phyloP scores from a whole-genome alignment of 2,888 invertebrate species.

The Hesperia comma region DNA sequence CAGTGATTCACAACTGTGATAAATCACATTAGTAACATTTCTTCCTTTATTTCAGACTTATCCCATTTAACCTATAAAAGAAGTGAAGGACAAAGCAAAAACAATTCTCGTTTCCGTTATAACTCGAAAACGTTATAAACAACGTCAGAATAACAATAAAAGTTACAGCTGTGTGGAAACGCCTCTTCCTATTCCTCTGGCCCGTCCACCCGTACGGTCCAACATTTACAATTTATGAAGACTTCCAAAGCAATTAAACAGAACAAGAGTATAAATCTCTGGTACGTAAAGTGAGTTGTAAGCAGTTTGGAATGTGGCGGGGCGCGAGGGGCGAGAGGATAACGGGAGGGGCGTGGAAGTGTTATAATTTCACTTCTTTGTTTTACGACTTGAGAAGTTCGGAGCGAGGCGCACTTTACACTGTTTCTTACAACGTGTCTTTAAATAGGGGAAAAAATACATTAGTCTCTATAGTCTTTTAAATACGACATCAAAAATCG shows the following conservation, averaged over 20 bases:
- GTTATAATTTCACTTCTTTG: slow-evolving; percentile 12
- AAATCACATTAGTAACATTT: no score
- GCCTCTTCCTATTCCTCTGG: no score
- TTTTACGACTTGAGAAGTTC: slow-evolving; percentile 4
- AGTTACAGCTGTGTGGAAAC: background rate
- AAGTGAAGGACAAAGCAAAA: no score
- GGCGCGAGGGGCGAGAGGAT: background rate
- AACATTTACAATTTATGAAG: slow-evolving; percentile 3
- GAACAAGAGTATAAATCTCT: slow-evolving; percentile 2
- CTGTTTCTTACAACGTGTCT: background rate
- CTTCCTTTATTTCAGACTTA: no score
- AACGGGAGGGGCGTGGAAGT: background rate
- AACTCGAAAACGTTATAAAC: no score
- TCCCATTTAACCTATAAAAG: no score
- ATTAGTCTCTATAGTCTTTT: no score
- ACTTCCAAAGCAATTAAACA: slow-evolving; percentile 7
- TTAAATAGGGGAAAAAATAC: background rate
- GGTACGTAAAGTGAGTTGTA: slow-evolving; percentile 5
- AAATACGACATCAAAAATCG: no score
- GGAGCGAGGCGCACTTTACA: background rate
- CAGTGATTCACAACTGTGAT: no score
- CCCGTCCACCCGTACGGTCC: background rate
- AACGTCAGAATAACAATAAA: background rate
- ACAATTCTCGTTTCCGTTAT: no score
- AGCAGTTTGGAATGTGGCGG: background rate